Percentiles rank a stretch among this genome's conserved stretches.
phyloP scores from a whole-genome alignment of 2,797 vertebrate species.

The Sebastiscus tertius region DNA sequence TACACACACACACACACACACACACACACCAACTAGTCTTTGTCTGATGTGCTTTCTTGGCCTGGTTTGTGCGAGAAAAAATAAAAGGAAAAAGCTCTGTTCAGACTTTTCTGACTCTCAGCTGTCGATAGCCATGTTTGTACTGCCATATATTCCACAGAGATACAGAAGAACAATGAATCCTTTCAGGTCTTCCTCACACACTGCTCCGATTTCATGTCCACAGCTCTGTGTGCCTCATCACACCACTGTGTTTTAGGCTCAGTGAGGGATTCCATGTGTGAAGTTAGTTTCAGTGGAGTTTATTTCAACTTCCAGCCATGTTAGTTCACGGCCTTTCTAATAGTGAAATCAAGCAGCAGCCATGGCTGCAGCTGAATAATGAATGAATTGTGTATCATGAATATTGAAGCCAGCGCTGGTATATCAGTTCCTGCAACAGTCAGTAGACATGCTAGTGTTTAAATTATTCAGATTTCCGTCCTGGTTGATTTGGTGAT shows the following conservation, averaged over 20 bases:
- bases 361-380: neutral
- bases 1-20: neutral
- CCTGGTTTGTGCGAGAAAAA: neutral
- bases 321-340: neutral
- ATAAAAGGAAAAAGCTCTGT: neutral
- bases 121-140: constrained; percentile 28
- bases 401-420: neutral
- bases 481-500: neutral
- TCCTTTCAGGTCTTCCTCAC: constrained; percentile 13
- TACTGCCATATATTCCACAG: constrained; percentile 1
- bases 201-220: constrained; percentile 2
- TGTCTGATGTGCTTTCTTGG: constrained; percentile 15
- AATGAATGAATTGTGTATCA: constrained; percentile 3
- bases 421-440: neutral
- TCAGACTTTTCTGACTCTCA: neutral
- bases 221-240: neutral
- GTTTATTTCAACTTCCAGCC: constrained; percentile 3
- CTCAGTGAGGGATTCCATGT: neutral
- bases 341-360: neutral
- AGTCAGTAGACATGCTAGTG: neutral
- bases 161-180: constrained; percentile 14
- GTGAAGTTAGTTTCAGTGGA: constrained; percentile 16
- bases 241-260: neutral
- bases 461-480: neutral
- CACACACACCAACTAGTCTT: neutral